Base-by-base conservation (phyloP, 1,140 invertebrate genomes). In the Plodia interpunctella region DNA sequence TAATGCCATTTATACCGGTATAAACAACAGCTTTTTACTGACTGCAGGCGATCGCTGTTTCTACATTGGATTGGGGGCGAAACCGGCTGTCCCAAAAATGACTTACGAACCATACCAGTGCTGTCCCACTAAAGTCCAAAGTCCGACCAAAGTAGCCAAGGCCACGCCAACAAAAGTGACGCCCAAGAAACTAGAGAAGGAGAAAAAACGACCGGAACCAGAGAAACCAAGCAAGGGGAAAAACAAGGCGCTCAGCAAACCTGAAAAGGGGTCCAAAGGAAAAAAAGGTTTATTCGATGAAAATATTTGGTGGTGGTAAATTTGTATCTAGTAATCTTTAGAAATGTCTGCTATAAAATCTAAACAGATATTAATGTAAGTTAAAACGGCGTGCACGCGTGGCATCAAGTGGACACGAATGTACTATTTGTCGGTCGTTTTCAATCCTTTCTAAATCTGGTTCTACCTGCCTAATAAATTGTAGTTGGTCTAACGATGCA, bases 1-100 rank as follows among this genome's bases (percentile, higher is more conserved):
- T 68, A 75, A 54, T 61, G 67, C 63, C 68, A 70, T 86, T 71
- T 77, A 70, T 79, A 76, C 82, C 75, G 85, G 63, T 78, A 72
- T 86, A 87, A 83, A 88, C 69, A 79, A 74, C 71, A 80, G 74
- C 82, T 90, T 88, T 90, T 91, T 91, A 90, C 88, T 91, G 90
- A 90, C 90, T 90, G 90, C 95, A 97, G 95, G 95, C 94, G 95
- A 96, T 94, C 95, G 95, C 94, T 97, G 95, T 95, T 96, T 97
- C 95, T 96, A 96, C 95, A 95, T 97, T 92, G 95, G 95, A 92
- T 94, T 97, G 93, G 95, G 94, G 91, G 94, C 94, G 92, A 95
- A 95, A 92, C 93, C 94, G 91, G 93, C 88, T 83, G 92, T 93
- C 90, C 94, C 94, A 88, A 93, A 92, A 90, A 92, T 94, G 90